Evolutionary conservation across 2,888 invertebrate genomes (phyloP).

Genomic region (Cantharis rufa): DNA sequence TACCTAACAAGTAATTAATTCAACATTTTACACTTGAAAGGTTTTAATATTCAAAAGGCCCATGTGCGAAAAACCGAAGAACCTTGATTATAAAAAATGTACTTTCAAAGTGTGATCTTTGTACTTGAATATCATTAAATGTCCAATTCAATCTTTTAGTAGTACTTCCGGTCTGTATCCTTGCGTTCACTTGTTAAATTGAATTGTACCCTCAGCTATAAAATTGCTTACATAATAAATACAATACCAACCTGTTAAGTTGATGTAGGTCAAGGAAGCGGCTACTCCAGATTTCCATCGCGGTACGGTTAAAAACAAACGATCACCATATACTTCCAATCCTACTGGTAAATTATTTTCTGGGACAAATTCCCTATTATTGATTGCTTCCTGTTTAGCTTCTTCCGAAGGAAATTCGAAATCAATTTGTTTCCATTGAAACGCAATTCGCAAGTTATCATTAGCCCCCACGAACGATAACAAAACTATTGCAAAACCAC

Average conservation of each 20-base stretch:
- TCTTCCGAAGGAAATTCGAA: constrained; percentile 66
- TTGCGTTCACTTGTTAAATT: not conserved
- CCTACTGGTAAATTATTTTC: constrained; percentile 77
- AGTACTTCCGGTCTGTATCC: not conserved
- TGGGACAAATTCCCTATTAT: constrained; percentile 65
- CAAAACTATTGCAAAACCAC: not conserved
- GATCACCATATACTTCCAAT: constrained; percentile 69
- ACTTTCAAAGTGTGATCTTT: not conserved
- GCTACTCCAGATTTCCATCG: constrained; percentile 78
- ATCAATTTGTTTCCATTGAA: constrained; percentile 76
- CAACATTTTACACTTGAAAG: not conserved
- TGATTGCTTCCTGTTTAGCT: constrained; percentile 63
- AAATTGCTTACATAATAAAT: not conserved
- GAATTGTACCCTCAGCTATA: not conserved
- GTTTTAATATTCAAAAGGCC: not conserved
- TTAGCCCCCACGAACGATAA: constrained; percentile 51
- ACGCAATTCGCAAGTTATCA: constrained; percentile 71
- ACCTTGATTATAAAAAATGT: not conserved
- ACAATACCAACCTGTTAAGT: constrained; percentile 64
- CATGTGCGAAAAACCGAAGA: not conserved
- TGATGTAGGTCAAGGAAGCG: constrained; percentile 73
- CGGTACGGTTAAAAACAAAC: constrained; percentile 74
- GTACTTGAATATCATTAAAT: not conserved
- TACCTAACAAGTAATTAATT: not conserved
- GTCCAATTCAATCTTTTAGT: not conserved